Evolutionary conservation across 2,888 invertebrate species (phyloP).

Genomic region (Pammene aurita): DNA sequence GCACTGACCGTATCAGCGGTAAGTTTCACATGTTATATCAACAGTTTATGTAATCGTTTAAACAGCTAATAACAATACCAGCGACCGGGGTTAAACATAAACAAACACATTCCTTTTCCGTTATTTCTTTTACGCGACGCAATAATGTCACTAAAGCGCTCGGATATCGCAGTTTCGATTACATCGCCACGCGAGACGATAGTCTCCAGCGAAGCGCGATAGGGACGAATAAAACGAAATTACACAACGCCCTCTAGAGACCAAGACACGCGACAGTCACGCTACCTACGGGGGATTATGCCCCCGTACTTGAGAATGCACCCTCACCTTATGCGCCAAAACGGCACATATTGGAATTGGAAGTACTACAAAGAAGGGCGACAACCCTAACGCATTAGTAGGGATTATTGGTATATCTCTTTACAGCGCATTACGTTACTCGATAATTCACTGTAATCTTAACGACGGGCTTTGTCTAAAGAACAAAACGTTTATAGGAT

Average conservation of each 20-base stretch:
- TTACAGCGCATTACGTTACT: slow-evolving; percentile 69
- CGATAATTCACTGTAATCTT: slow-evolving; percentile 74
- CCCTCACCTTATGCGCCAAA: slow-evolving; percentile 60
- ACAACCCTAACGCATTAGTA: slow-evolving; percentile 69
- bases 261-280: slow-evolving; percentile 66
- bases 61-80: neutral
- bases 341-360: slow-evolving; percentile 62
- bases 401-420: slow-evolving; percentile 76
- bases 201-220: slow-evolving; percentile 56
- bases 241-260: slow-evolving; percentile 66
- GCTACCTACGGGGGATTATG: slow-evolving; percentile 74
- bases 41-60: slow-evolving; percentile 13
- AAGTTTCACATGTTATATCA: slow-evolving; percentile 12
- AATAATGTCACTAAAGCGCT: slow-evolving; percentile 44
- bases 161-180: slow-evolving; percentile 55
- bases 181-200: slow-evolving; percentile 55
- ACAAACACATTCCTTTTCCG: slow-evolving; percentile 30
- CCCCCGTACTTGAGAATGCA: slow-evolving; percentile 74
- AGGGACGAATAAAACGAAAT: slow-evolving; percentile 65
- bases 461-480: slow-evolving; percentile 59
- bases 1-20: slow-evolving; percentile 31
- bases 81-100: slow-evolving; percentile 29
- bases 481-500: slow-evolving; percentile 46
- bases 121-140: slow-evolving; percentile 41
- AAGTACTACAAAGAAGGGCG: slow-evolving; percentile 55